Evolutionary conservation across 2,888 invertebrate species (phyloP), one percentile per base, ranked within the genome.

Genomic region (Caenorhabditis wallacei): DNA sequence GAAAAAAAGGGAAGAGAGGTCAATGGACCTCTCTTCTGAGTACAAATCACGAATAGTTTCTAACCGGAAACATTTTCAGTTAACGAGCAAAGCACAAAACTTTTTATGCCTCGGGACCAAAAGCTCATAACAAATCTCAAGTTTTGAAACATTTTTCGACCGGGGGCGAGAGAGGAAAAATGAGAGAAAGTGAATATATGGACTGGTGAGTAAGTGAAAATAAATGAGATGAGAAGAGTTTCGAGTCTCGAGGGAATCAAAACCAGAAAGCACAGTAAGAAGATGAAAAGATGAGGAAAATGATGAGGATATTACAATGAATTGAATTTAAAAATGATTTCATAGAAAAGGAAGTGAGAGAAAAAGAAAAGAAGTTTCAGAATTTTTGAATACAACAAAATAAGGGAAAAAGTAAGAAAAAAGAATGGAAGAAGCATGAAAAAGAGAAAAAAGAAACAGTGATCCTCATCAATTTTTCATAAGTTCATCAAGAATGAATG

Each of bases 201-300:
- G 61, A 63, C 59, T 66, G 54, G 79, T 61, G 80, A 80, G 80
- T 69, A 66, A 80, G 80, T 71, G 64, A 72, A 70, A 80, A 63
- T 66, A 70, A 80, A 72, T 71, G 80, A 72, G 66, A 75, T 57
- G 75, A 22, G 48, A 46, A 10, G 43, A 48, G 40, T 35, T 35
- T 35, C n/a, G 30, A 46, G 48, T 56, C 76, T 76, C 76, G 4
- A 37, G 76, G 76, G 76, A 76, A 76, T 76, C 66, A 37, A 35
- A 66, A 66, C 30, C 51, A 20, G 16, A 11, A 61, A 22, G n/a
- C 24, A 63, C 11, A 22, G 20, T 56, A 24, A 13, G n/a, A 40
- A 43, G 16, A 40, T 7, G 35, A 59, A n/a, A n/a, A n/a, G n/a
- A n/a, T n/a, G n/a, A 16, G 37, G 16, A 20, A 43, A 63, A 13